Evolutionary conservation across 2,888 invertebrate genomes (phyloP), one percentile per base, ranked within the genome.

Genomic region (Ryuthela nishihirai): DNA sequence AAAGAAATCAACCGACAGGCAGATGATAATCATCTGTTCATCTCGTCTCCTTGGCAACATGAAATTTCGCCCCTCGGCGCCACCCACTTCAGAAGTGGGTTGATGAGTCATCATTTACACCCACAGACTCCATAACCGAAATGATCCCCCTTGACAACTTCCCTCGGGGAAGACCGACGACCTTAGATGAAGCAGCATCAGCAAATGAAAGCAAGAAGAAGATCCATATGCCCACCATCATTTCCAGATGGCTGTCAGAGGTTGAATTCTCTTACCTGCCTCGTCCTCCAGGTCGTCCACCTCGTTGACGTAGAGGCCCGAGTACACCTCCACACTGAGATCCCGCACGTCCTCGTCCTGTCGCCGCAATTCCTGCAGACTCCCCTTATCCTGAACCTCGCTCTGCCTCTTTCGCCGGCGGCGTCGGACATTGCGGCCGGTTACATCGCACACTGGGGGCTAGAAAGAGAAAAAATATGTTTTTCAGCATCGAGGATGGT

Each of bases 291-390:
- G 55, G 36, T 71, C 70, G 21, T 67, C 69, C 34, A 84, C 86
- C 73, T 92, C 91, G 74, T 91, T 91, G 42, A 92, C 92, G 73
- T 89, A 89, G 10, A 92, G 81, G 5, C 91, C 92, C 54, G 89
- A 88, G 78, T 86, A 91, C 46, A 92, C 87, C 75, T 91, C 89
- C 64, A 92, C 89, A 7, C 86, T 89, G 6, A 91, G 63, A 46
- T 70, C 69, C 45, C 67, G 64, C 4, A 62, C 48, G 18, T 68
- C 90, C 2, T 88, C 88, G 1, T 84, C 81, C 17, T 67, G 66
- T 12, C 65, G 54, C 10, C 60, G 54, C 45, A 69, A 56, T 17
- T 67, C 66, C 32, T 64, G 48, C 85, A 61, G 70, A 69, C 61
- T 70, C n/a, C 69, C 69, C 7, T 65, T 56, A 48, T 71, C 69